Evolutionary conservation across 1,140 invertebrate species (phyloP).

Genomic region (Trichonephila clavipes): DNA sequence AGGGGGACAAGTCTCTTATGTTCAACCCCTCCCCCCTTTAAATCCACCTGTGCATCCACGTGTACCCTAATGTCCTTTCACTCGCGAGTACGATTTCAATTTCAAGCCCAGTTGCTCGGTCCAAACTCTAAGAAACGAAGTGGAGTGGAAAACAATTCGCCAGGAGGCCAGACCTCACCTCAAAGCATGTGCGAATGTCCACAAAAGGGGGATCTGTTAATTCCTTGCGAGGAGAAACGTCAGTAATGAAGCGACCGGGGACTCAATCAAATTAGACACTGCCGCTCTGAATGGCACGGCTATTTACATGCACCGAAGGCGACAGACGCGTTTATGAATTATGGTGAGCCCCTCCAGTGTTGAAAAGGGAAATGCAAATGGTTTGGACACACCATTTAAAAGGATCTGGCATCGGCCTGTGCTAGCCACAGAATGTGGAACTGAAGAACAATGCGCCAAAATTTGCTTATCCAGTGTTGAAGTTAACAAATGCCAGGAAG

Average conservation of each 20-base stretch:
- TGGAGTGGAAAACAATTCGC: background rate
- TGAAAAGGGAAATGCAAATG: constrained; percentile 20
- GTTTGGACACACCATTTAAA: background rate
- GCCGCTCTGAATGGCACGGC: background rate
- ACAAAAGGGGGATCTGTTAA: background rate
- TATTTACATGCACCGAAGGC: background rate
- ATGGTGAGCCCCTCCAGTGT: background rate
- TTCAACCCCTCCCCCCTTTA: no score
- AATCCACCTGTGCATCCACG: background rate
- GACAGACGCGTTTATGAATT: background rate
- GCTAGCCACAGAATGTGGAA: no score
- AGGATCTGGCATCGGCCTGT: background rate
- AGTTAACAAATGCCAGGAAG: no score
- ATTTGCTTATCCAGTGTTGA: no score
- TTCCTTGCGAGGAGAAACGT: background rate
- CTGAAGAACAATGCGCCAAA: no score
- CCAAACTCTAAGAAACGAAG: background rate
- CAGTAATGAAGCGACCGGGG: background rate
- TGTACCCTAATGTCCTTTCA: background rate
- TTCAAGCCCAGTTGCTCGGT: background rate
- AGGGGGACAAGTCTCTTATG: background rate
- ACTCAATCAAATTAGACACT: constrained; percentile 22
- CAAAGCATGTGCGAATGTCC: background rate
- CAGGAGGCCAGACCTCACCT: no score
- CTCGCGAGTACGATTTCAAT: background rate